A percentile compares a stretch with the other conserved stretches of the same genome.
phyloP scores from a whole-genome alignment of 2,797 vertebrate species.

The Kryptolebias ocellatus region DNA sequence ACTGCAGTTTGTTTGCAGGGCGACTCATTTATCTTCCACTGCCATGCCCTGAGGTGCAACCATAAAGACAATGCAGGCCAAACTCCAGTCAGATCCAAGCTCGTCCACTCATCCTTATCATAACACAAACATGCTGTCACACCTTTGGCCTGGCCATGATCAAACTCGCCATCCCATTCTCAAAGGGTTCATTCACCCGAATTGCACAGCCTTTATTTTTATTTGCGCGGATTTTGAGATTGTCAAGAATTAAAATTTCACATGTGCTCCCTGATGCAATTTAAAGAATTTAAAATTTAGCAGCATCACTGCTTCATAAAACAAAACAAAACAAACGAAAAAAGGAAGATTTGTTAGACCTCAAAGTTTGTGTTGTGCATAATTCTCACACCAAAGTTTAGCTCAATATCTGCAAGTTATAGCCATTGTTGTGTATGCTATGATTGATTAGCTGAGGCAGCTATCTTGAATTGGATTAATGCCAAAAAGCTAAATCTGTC shows the following conservation, averaged over 20 bases:
- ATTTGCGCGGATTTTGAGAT: conserved; percentile 9
- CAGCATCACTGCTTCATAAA: background rate
- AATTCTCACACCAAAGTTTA: no score
- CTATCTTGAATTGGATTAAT: no score
- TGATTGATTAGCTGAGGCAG: no score
- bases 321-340: no score
- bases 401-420: no score
- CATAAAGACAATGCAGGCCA: conserved; percentile 69
- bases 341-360: no score
- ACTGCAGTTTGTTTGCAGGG: conserved; percentile 71
- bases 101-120: conserved; percentile 73
- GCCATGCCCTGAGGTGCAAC: conserved; percentile 63
- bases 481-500: no score
- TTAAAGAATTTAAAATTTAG: conserved; percentile 4
- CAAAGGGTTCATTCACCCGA: conserved; percentile 26
- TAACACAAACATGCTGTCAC: conserved; percentile 46
- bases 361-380: no score
- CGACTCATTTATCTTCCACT: conserved; percentile 70
- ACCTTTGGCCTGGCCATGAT: conserved; percentile 35
- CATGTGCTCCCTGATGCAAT: conserved; percentile 9
- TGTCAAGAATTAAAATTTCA: background rate
- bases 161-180: conserved; percentile 29
- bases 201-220: conserved; percentile 22
- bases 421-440: no score
- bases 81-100: conserved; percentile 66